Percentiles rank a stretch among this genome's conserved stretches.
Evolutionary conservation across 2,797 vertebrate species (phyloP).

Genomic region (Alcedo quadribrachys): DNA sequence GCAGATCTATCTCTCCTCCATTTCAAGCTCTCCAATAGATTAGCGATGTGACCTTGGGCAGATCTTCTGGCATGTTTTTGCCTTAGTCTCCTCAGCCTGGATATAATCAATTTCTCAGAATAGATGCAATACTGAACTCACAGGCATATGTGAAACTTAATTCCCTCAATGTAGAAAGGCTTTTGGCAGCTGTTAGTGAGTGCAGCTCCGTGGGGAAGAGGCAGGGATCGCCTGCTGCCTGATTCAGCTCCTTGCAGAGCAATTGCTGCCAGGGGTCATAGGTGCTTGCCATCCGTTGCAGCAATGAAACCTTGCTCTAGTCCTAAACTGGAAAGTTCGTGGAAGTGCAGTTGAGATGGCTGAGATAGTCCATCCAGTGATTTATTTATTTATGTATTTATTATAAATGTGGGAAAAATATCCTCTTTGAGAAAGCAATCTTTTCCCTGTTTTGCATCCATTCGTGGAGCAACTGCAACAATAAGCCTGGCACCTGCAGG

Average conservation of each 20-base stretch:
- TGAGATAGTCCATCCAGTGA: not conserved
- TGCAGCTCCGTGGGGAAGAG: not conserved
- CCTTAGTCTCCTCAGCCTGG: slow-evolving; percentile 13
- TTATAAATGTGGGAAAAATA: not conserved
- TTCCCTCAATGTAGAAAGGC: not conserved
- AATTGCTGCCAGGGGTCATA: not conserved
- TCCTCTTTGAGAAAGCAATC: not conserved
- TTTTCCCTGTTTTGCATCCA: not conserved
- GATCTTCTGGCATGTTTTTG: slow-evolving; percentile 9
- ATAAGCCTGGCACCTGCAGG: not conserved
- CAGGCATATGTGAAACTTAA: slow-evolving; percentile 9
- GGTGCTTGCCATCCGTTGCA: not conserved
- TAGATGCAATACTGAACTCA: slow-evolving; percentile 43
- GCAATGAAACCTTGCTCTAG: not conserved
- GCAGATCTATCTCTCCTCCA: not conserved
- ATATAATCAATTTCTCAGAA: slow-evolving; percentile 63
- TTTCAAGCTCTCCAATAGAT: slow-evolving; percentile 44
- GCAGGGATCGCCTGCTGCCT: not conserved
- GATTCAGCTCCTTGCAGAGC: not conserved
- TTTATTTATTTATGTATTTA: not conserved
- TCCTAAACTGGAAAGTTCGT: not conserved
- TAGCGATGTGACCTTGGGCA: slow-evolving; percentile 41
- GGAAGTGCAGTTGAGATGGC: not conserved
- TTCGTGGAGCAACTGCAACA: not conserved
- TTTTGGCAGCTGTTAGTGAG: slow-evolving; percentile 36